These are phyloP conservation scores for Drosophila sordidula DNA, from an alignment of 2,888 invertebrate genomes.

Conservation along the genomic window DNA sequence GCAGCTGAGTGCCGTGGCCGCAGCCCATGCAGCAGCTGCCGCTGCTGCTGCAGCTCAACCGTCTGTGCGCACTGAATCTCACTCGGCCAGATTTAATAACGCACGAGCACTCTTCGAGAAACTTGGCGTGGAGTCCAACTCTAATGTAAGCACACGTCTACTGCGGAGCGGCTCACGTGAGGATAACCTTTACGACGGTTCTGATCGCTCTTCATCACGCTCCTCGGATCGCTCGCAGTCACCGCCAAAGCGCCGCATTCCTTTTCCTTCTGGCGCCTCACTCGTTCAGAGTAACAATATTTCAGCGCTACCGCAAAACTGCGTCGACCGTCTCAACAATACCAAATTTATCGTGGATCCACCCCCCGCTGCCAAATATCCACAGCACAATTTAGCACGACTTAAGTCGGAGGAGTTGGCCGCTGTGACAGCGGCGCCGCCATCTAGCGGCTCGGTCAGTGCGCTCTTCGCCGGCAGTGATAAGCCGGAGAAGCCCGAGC, in stretches of 20 bases:
- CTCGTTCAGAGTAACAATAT: slow-evolving; percentile 79
- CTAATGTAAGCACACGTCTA: slow-evolving; percentile 82
- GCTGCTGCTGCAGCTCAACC: slow-evolving; percentile 84
- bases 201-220: slow-evolving; percentile 83
- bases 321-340: slow-evolving; percentile 68
- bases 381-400: slow-evolving; percentile 86
- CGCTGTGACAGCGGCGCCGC: slow-evolving; percentile 11
- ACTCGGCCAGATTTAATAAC: slow-evolving; percentile 95
- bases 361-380: slow-evolving; percentile 61
- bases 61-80: slow-evolving; percentile 94
- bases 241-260: slow-evolving; percentile 83
- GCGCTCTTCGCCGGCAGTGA: slow-evolving; percentile 79
- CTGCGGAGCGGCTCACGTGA: slow-evolving; percentile 84
- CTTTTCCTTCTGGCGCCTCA: slow-evolving; percentile 83
- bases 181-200: slow-evolving; percentile 84
- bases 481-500: slow-evolving; percentile 93
- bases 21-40: slow-evolving; percentile 82
- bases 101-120: slow-evolving; percentile 96
- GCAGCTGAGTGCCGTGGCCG: slow-evolving; percentile 82
- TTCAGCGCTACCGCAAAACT: slow-evolving; percentile 82
- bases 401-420: slow-evolving; percentile 86
- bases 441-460: slow-evolving; percentile 55
- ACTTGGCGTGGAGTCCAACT: slow-evolving; percentile 90
- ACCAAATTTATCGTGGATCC: slow-evolving; percentile 83
- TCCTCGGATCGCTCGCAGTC: slow-evolving; percentile 85